Evolutionary conservation across 2,888 invertebrate genomes (phyloP).

Genomic region (Aethes cnicana): DNA sequence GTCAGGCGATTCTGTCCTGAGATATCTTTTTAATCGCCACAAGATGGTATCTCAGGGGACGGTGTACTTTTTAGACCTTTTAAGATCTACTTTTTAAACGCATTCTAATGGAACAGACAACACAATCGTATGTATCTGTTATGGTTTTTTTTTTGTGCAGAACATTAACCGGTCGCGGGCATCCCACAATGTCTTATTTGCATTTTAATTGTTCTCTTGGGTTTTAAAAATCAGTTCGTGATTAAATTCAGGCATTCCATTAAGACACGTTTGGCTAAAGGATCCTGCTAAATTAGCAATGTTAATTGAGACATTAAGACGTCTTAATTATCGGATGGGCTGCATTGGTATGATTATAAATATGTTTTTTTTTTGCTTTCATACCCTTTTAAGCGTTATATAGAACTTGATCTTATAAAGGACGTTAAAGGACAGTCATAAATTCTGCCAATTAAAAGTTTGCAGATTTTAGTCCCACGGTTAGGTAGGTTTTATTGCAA

Average conservation of each 20-base stretch:
- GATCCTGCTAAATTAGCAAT: conserved; percentile 39
- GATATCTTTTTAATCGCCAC: conserved; percentile 28
- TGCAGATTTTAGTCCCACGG: not conserved
- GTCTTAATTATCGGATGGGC: conserved; percentile 48
- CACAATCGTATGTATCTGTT: conserved; percentile 25
- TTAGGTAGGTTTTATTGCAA: not conserved
- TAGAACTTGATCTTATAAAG: not conserved
- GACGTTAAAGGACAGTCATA: conserved; percentile 3
- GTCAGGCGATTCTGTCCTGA: conserved; percentile 7
- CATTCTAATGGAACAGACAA: conserved; percentile 29
- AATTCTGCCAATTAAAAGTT: conserved; percentile 9
- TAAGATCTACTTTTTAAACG: conserved; percentile 19
- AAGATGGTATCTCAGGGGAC: conserved; percentile 16
- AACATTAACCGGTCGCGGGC: conserved; percentile 37
- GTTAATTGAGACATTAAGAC: conserved; percentile 33
- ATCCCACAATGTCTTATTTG: conserved; percentile 57
- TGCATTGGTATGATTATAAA: conserved; percentile 24
- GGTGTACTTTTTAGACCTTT: conserved; percentile 19
- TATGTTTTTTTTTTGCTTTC: conserved; percentile 24
- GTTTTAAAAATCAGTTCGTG: conserved; percentile 57
- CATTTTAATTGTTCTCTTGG: conserved; percentile 65
- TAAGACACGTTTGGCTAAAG: conserved; percentile 39
- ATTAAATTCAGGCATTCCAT: conserved; percentile 46
- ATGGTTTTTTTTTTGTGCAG: conserved; percentile 38
- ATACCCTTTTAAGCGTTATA: conserved; percentile 3